Evolutionary conservation across 1,140 invertebrate genomes (phyloP).

Genomic region (Drosophila sturtevanti): DNA sequence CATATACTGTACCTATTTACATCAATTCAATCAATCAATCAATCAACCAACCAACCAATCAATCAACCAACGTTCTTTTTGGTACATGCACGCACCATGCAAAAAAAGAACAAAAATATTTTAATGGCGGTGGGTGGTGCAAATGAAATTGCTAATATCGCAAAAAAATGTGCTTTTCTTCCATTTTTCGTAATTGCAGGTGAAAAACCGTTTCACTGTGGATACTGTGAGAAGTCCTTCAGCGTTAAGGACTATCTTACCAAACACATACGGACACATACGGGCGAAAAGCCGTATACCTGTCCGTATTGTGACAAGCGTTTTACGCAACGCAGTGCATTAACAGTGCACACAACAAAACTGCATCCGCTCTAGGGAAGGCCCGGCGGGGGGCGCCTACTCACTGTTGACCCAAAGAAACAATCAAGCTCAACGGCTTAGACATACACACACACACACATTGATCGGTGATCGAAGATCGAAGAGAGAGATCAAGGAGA

Average conservation of each 20-base stretch:
- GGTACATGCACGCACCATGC: constrained; percentile 74
- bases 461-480: background rate
- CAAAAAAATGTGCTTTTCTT: constrained; percentile 35
- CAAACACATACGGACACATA: constrained; percentile 82
- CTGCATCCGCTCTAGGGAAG: constrained; percentile 82
- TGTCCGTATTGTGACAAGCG: constrained; percentile 82
- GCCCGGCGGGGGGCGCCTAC: constrained; percentile 64
- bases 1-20: constrained; percentile 65
- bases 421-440: constrained; percentile 24
- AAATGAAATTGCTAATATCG: constrained; percentile 58
- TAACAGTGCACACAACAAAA: constrained; percentile 81
- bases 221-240: constrained; percentile 81
- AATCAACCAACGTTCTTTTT: constrained; percentile 63
- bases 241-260: constrained; percentile 82
- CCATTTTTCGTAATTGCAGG: constrained; percentile 61
- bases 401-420: constrained; percentile 46
- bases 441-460: constrained; percentile 1
- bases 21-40: constrained; percentile 46
- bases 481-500: constrained; percentile 15
- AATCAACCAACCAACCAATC: constrained; percentile 44
- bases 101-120: constrained; percentile 9
- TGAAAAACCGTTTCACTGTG: constrained; percentile 80
- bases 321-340: constrained; percentile 79
- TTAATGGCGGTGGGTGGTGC: constrained; percentile 18
- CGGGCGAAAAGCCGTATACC: constrained; percentile 80